phyloP scores from a whole-genome alignment of 2,113 vertebrate genomes.

The Brienomyrus brachyistius region DNA sequence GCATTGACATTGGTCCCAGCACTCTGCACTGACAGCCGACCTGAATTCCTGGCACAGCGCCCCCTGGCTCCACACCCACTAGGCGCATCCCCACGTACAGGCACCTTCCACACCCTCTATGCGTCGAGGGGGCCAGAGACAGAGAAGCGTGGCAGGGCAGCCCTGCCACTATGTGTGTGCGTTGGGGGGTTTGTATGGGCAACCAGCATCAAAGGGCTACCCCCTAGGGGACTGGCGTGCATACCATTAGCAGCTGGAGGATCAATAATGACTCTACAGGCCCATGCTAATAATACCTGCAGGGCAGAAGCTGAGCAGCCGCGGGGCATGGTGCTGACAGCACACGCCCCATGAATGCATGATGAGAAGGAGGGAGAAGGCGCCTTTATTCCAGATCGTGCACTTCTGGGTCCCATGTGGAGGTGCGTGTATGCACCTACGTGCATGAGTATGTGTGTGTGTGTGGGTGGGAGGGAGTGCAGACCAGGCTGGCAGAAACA shows the following conservation, averaged over 20 bases:
- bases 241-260: constrained; percentile 55
- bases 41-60: neutral
- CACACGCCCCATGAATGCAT: constrained; percentile 57
- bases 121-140: neutral
- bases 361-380: constrained; percentile 10
- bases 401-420: neutral
- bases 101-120: neutral
- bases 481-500: neutral
- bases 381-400: neutral
- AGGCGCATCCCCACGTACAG: neutral
- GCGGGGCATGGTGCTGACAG: constrained; percentile 52
- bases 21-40: neutral
- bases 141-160: neutral
- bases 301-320: constrained; percentile 62
- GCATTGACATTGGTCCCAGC: neutral
- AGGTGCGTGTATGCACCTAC: neutral
- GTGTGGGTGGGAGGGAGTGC: neutral
- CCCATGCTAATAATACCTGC: constrained; percentile 68
- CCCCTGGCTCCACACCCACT: neutral
- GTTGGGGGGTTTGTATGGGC: constrained; percentile 31
- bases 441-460: neutral
- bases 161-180: neutral
- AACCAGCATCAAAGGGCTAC: constrained; percentile 48
- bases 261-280: constrained; percentile 68
- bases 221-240: constrained; percentile 46